These are phyloP conservation scores for Aphyosemion australe DNA, from an alignment of 2,113 vertebrate species.

Conservation along the genomic window DNA sequence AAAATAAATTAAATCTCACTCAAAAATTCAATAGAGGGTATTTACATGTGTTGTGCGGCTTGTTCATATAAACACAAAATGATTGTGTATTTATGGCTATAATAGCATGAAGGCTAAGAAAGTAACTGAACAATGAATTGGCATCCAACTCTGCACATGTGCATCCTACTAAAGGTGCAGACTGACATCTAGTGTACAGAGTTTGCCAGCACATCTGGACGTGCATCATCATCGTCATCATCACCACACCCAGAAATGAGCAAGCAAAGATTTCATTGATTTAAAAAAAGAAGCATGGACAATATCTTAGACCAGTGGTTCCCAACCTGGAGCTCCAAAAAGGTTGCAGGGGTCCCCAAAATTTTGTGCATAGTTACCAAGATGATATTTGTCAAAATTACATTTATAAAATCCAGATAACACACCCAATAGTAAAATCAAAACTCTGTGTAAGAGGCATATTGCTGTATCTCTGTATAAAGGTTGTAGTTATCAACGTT, in stretches of 20 bases:
- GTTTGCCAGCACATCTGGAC: constrained; percentile 1
- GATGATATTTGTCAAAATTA: too few species aligned
- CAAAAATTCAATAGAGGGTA: constrained; percentile 11
- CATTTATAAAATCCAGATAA: too few species aligned
- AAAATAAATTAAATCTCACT: constrained; percentile 10
- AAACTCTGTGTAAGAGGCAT: too few species aligned
- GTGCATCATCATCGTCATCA: neutral
- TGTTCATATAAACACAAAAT: constrained; percentile 11
- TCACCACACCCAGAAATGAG: constrained; percentile 22
- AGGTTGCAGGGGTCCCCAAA: too few species aligned
- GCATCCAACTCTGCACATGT: constrained; percentile 1
- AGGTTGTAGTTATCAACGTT: too few species aligned
- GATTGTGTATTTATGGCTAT: constrained; percentile 12
- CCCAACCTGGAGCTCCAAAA: too few species aligned
- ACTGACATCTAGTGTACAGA: constrained; percentile 71
- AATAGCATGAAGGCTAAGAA: neutral
- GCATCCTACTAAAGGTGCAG: constrained; percentile 12
- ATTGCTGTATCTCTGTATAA: too few species aligned
- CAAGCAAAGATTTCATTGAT: constrained; percentile 6
- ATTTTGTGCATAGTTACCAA: too few species aligned
- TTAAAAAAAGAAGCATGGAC: neutral
- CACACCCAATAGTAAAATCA: too few species aligned
- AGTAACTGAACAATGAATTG: constrained; percentile 1
- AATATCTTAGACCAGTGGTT: neutral
- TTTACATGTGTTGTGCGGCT: constrained; percentile 8